Evolutionary conservation across 2,888 invertebrate genomes (phyloP).

Genomic region (Sclerodermus sp.): DNA sequence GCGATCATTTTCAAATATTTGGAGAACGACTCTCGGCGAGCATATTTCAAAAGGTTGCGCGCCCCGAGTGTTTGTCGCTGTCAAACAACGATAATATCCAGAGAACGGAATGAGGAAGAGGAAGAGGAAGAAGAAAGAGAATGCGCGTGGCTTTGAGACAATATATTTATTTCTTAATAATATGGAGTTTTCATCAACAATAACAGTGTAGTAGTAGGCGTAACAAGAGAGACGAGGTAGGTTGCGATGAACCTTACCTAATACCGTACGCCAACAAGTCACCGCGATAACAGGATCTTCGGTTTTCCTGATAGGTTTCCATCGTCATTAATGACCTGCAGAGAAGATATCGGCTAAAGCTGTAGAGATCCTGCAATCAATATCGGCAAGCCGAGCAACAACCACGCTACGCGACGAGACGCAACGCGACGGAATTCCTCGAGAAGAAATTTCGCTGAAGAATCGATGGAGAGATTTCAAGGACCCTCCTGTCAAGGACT

Average conservation of each 20-base stretch:
- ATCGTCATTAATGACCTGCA: neutral
- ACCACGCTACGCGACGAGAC: no score
- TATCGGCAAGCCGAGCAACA: no score
- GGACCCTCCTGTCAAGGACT: no score
- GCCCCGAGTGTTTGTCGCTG: no score
- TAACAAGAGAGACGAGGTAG: constrained; percentile 57
- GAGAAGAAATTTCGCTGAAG: no score
- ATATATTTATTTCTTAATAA: constrained; percentile 58
- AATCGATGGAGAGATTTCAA: no score
- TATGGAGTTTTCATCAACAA: constrained; percentile 57
- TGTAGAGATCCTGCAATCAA: neutral
- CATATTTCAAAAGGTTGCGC: no score
- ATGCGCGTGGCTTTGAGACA: constrained; percentile 44
- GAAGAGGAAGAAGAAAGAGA: constrained; percentile 3
- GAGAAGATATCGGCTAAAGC: neutral
- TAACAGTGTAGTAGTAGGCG: constrained; percentile 57
- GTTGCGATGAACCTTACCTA: constrained; percentile 52
- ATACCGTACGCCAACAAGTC: constrained; percentile 55
- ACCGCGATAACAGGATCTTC: constrained; percentile 27
- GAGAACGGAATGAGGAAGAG: neutral
- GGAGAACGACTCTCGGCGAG: no score
- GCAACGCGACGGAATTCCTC: no score
- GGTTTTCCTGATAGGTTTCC: neutral
- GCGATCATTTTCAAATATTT: no score
- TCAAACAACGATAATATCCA: no score